Evolutionary conservation across 2,113 vertebrate genomes (phyloP).

Genomic region (Tricholaema leucomelas): DNA sequence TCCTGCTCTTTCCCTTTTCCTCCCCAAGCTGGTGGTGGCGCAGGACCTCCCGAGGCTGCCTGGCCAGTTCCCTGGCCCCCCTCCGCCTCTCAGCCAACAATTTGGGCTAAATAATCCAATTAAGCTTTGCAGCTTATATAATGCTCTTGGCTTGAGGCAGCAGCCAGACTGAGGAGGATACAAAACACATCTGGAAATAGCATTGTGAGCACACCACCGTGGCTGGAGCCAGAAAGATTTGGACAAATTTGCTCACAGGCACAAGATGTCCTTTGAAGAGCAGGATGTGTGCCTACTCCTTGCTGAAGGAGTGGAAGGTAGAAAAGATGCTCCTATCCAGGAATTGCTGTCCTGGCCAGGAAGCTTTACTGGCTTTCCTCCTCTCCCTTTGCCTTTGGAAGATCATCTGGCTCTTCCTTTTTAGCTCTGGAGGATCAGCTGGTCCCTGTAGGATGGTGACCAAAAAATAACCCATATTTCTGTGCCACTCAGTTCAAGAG

Average conservation of each 20-base stretch:
- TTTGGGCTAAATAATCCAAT: constrained; percentile 62
- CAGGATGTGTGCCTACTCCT: not conserved
- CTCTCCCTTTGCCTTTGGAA: not conserved
- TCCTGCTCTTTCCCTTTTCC: not conserved
- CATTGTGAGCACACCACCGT: not conserved
- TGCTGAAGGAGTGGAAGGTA: not conserved
- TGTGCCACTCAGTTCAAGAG: no score
- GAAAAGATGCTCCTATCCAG: not conserved
- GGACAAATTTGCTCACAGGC: constrained; percentile 25
- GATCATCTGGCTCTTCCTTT: not conserved
- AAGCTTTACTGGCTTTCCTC: not conserved
- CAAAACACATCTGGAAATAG: constrained; percentile 57
- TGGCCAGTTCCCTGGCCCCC: rapidly evolving
- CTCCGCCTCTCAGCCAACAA: not conserved
- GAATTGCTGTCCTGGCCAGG: not conserved
- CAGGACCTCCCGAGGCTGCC: not conserved
- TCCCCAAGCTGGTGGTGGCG: rapidly evolving
- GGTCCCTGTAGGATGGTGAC: not conserved
- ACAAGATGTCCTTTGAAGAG: constrained; percentile 45
- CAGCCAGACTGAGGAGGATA: not conserved
- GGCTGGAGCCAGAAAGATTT: not conserved
- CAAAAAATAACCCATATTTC: not conserved
- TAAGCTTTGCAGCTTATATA: constrained; percentile 52
- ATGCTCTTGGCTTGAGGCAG: constrained; percentile 30
- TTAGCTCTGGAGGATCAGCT: not conserved